Evolutionary conservation across 2,113 vertebrate genomes (phyloP).

Genomic region (Vombatus ursinus): DNA sequence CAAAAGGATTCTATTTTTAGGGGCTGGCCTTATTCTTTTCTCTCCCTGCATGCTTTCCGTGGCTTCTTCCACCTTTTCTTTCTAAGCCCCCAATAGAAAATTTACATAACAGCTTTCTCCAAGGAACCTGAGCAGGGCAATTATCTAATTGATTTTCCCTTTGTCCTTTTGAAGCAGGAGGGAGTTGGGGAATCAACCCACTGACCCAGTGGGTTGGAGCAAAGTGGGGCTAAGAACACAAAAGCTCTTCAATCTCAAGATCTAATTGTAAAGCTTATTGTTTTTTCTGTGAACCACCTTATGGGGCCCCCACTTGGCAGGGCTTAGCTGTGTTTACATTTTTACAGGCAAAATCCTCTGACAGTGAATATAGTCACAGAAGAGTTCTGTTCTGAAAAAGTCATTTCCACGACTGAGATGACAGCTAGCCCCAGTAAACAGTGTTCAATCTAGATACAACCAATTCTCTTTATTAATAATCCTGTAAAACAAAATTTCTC

Average conservation of each 20-base stretch:
- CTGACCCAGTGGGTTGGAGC: neutral
- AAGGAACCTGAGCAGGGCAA: neutral
- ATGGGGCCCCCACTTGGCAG: fast-evolving
- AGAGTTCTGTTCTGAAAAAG: neutral
- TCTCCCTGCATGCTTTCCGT: fast-evolving
- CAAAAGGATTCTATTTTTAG: neutral
- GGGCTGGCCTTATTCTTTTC: neutral
- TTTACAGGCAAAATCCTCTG: neutral
- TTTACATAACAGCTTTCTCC: neutral
- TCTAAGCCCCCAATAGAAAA: neutral
- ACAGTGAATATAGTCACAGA: neutral
- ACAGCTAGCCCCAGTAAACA: neutral
- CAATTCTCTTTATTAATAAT: neutral
- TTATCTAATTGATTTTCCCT: neutral
- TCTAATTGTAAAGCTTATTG: neutral
- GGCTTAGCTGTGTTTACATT: fast-evolving
- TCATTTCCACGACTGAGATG: neutral
- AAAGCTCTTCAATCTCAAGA: neutral
- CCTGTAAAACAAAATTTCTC: neutral
- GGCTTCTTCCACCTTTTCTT: neutral
- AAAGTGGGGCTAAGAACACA: neutral
- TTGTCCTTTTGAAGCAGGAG: neutral
- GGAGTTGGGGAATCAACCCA: neutral
- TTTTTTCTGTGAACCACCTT: neutral
- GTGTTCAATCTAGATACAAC: neutral